Base-by-base conservation (phyloP, 2,888 invertebrate species). In the Agelastica alni region DNA sequence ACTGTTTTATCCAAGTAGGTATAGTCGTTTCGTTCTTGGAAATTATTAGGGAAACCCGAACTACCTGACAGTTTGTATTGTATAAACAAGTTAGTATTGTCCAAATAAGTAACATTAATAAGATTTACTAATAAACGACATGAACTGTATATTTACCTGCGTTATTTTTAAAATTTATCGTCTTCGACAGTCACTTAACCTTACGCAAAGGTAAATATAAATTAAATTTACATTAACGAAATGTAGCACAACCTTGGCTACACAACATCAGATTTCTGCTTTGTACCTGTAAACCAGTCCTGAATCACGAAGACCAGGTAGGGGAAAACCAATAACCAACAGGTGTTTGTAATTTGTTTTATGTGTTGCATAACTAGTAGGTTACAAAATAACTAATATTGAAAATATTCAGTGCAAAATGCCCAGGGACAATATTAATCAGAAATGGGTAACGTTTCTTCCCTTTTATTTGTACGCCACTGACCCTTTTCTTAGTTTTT, bases 161-260 rank as follows among this genome's bases (percentile, higher is more conserved):
- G 18, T 30, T 28, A 12, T 7, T 3, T 47, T 17, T 28, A 4
- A 20, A 39, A 39, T 20, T 18, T 17, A 22, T 18, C 9, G 14
- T 12, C 10, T 32, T 28, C 10, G 28, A 9, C 26, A 10, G 13
- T 22, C 20, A 45, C 13, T 45, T 22, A 31, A 22, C 16, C 4
- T 26, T 28, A 26, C 26, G 16, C 14, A 47, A 28, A 37, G 12
- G 4, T 17, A 39, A 30, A 28, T 39, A 48, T 39, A 48, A 13
- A 13, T 9, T 28, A 13, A 48, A 37, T 18, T 17, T 48, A 13
- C 12, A 30, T 39, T 18, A 18, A 48, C 39, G 20, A 39, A 39
- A 48, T 39, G 39, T 48, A 31, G 39, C 48, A 48, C 48, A 48
- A 48, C 48, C 48, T 48, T 48, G 48, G 39, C 17, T 48, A 28